Base-by-base conservation (phyloP, 1,140 invertebrate species). In the Conus ventricosus region DNA sequence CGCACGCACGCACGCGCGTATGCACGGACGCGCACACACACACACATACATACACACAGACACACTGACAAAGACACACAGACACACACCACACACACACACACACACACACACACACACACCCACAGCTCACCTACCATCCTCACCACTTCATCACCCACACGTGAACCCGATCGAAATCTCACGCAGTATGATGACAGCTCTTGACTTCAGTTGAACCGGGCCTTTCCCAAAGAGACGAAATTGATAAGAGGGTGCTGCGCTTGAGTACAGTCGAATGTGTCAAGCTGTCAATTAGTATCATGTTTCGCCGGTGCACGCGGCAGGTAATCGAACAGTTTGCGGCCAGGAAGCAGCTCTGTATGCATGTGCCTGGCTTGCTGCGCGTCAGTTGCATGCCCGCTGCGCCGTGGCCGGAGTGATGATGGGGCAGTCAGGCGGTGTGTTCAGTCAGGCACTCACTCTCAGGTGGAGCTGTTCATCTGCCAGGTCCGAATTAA, bases 221-320 rank as follows among this genome's bases (percentile, higher is more conserved):
- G 8, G 15, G 1, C 15, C 57, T 60, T 60, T 60, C 57, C 57
- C 57, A 60, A 8, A 60, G 57, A 60, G 20, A 20, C 15, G 67
- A 71, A 71, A 71, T 20, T 71, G 67, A 71, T 71, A 71, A 71
- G 23, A 20, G 10, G 60, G 60, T 6, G 67, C 20, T 71, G 67
- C 67, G 67, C 67, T 23, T 71, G 67, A 71, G 67, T 71, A 20
- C 67, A 71, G 67, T 20, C 67, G 67, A 71, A 71, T 23, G 76
- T 51, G 76, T 78, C 76, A 78, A 39, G 25, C 76, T 78, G 76
- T 78, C 76, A 78, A 78, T 78, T 78, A 78, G 76, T 78, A 25
- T 78, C 76, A 78, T 51, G 76, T 51, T 71, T 71, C 67, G 11
- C 67, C 20, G 67, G 67, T 71, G 67, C 67, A 71, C 67, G 67